Base-by-base conservation (phyloP, 2,113 vertebrate species). In the Ia io region DNA sequence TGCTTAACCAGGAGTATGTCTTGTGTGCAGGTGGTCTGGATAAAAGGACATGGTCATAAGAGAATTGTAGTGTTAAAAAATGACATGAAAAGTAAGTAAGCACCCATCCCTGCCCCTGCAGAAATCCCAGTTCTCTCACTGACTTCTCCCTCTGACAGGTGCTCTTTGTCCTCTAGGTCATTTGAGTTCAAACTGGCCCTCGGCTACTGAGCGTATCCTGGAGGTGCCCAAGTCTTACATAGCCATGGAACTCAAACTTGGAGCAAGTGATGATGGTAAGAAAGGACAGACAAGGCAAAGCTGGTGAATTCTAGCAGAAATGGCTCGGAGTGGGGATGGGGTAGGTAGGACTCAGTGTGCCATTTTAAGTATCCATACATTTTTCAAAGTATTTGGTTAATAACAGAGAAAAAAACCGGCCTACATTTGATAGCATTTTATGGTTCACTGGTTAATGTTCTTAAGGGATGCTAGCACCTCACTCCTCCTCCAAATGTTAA, bases 21-120 rank as follows among this genome's bases (percentile, higher is more conserved):
- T 97, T 97, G 20, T 97, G 18, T 87, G 16, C 95, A 99, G 99
- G 99, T 99, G 61, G 99, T 99, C 96, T 99, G 99, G 99, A 99
- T 99, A 97, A 99, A 99, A 98, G 99, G 99, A 37, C 99, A 99
- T 11, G 99, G 99, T 69, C 99, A 99, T 97, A 99, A 99, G 98
- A 99, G 99, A 98, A 99, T 99, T 97, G 99, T 99, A 70, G 99
- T 99, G 96, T 98, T 99, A 53, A 99, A 99, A 98, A 99, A 99
- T 92, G 99, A 99, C 98, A 99, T 99, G 99, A 99, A 99, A 99
- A 99, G 99, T 99, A 98, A 98, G 98, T 94, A 14, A 47, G 28
- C 88, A 2, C 67, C 40, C 13, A 2, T 23, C 35, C 95, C 37
- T 13, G 2, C 53, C 56, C 6, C 56, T 30, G 37, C 7, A 37